These are phyloP conservation scores for Anomalospiza imberbis DNA, from an alignment of 2,797 vertebrate genomes.

Conservation along the genomic window DNA sequence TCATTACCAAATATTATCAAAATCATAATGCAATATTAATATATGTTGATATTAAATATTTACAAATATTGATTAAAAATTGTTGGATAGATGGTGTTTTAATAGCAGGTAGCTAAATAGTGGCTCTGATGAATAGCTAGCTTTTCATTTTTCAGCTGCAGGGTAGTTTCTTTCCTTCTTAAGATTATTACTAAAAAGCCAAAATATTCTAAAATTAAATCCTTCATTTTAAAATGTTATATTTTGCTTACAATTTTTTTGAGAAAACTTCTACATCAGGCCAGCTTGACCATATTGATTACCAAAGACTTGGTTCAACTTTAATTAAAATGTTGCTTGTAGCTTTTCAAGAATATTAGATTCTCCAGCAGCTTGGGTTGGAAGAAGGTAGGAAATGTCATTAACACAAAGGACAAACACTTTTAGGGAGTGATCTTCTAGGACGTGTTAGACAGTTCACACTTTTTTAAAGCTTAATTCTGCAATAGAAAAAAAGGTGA, in stretches of 20 bases:
- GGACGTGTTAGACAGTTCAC: neutral
- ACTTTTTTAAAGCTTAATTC: neutral
- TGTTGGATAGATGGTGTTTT: neutral
- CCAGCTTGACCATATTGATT: rapidly evolving
- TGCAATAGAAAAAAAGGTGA: neutral
- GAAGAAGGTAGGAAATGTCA: neutral
- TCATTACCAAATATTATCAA: neutral
- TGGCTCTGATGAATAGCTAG: neutral
- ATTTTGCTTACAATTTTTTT: neutral
- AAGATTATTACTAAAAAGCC: neutral
- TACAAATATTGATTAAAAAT: neutral
- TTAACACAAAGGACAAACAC: neutral
- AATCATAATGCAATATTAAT: neutral
- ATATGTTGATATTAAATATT: neutral
- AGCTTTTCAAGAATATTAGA: neutral
- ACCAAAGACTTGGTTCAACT: neutral
- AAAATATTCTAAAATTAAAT: neutral
- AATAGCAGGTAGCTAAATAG: neutral
- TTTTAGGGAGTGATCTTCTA: neutral
- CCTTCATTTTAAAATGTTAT: neutral
- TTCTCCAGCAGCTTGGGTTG: neutral
- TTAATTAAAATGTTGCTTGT: neutral
- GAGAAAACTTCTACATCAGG: neutral
- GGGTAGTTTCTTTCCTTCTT: neutral
- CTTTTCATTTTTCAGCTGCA: neutral